Evolutionary conservation across 1,140 invertebrate genomes (phyloP).

Genomic region (Vanessa atalanta): DNA sequence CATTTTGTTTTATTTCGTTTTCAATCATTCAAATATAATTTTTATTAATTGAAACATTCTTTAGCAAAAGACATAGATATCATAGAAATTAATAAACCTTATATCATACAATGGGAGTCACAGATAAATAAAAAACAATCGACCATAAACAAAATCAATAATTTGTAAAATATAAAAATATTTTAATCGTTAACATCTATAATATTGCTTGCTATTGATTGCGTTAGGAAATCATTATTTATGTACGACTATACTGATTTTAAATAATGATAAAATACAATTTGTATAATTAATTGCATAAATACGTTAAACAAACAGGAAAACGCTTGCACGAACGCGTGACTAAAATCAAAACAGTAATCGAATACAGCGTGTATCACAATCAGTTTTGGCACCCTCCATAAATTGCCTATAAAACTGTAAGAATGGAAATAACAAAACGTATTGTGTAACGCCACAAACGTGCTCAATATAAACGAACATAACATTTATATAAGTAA

Average conservation of each 20-base stretch:
- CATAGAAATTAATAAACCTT: background rate
- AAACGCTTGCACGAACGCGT: conserved; percentile 46
- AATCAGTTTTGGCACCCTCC: conserved; percentile 57
- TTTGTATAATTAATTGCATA: background rate
- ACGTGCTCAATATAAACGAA: background rate
- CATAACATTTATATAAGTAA: background rate
- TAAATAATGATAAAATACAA: background rate
- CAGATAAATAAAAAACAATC: no score
- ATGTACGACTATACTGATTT: no score
- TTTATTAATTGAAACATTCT: conserved; percentile 7
- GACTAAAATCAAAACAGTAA: conserved; percentile 66
- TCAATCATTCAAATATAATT: background rate
- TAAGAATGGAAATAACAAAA: conserved; percentile 19
- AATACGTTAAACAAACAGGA: conserved; percentile 20
- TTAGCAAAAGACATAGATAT: background rate
- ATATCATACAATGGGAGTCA: no score
- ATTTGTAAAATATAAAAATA: no score
- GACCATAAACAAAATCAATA: no score
- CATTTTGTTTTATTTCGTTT: conserved; percentile 11
- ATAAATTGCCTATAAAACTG: conserved; percentile 26
- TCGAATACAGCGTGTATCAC: conserved; percentile 48
- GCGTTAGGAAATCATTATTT: no score
- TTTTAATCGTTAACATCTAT: no score
- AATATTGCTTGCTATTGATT: no score
- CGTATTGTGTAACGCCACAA: conserved; percentile 18